phyloP scores from a whole-genome alignment of 2,113 vertebrate species.

The Crocuta crocuta region DNA sequence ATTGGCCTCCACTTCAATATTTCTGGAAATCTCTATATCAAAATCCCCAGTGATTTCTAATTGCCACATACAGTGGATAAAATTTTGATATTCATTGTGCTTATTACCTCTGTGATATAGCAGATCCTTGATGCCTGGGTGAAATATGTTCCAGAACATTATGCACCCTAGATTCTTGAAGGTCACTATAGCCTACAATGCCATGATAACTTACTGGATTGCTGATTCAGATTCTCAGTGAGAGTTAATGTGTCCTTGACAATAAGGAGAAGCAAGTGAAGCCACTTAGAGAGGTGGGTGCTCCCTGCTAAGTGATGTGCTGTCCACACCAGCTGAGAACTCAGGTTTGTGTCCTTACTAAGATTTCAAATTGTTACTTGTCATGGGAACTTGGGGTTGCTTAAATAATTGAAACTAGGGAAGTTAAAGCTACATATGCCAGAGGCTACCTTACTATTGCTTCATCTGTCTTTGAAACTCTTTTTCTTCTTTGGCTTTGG shows the following conservation, averaged over 20 bases:
- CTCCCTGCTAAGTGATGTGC: not conserved
- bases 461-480: not conserved
- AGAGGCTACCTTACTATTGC: not conserved
- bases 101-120: not conserved
- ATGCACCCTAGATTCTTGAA: not conserved
- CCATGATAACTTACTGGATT: not conserved
- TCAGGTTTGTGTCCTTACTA: not conserved
- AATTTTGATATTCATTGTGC: not conserved
- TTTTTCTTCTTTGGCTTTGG: not conserved
- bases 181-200: not conserved
- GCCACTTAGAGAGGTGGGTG: not conserved
- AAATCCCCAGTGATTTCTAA: not conserved
- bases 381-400: not conserved
- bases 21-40: not conserved
- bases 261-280: not conserved
- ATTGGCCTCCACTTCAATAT: not conserved
- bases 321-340: not conserved
- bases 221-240: not conserved
- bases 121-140: not conserved
- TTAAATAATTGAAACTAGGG: conserved; percentile 22
- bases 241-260: not conserved
- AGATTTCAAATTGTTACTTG: not conserved
- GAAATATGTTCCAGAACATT: not conserved
- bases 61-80: not conserved
- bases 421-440: not conserved